A percentile compares a stretch with the other conserved stretches of the same genome.
Conservation (phyloP, 2,113 vertebrate species). For the Rhombomys opimus region DNA sequence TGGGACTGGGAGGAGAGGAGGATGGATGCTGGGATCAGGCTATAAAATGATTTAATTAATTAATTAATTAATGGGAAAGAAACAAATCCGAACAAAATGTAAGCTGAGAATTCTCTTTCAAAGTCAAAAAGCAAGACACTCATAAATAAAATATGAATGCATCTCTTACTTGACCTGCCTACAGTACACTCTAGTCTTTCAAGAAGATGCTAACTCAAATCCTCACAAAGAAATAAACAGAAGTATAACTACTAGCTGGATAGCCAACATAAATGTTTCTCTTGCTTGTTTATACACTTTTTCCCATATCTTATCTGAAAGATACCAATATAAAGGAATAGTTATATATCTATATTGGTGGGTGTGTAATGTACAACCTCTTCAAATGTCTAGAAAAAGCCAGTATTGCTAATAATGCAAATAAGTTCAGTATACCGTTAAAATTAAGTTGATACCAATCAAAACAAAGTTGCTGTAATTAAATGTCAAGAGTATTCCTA, state of each 20-base stretch:
- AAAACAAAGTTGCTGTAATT: background rate
- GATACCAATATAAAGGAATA: background rate
- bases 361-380: background rate
- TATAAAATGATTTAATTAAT: too few species aligned
- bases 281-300: background rate
- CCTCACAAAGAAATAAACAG: background rate
- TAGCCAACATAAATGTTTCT: background rate
- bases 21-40: too few species aligned
- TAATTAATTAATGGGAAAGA: too few species aligned
- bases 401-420: background rate
- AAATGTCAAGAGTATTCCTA: background rate
- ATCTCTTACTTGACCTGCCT: too few species aligned
- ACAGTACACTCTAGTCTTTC: too few species aligned
- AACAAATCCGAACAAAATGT: too few species aligned
- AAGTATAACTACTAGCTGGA: background rate
- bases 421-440: background rate
- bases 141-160: too few species aligned
- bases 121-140: too few species aligned
- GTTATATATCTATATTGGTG: background rate
- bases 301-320: slow-evolving; percentile 13
- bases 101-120: too few species aligned
- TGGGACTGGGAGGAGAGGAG: too few species aligned
- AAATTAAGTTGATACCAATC: background rate
- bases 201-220: background rate
- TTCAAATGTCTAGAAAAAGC: background rate